Evolutionary conservation across 2,888 invertebrate genomes (phyloP).

Genomic region (Eupeodes latifasciatus): DNA sequence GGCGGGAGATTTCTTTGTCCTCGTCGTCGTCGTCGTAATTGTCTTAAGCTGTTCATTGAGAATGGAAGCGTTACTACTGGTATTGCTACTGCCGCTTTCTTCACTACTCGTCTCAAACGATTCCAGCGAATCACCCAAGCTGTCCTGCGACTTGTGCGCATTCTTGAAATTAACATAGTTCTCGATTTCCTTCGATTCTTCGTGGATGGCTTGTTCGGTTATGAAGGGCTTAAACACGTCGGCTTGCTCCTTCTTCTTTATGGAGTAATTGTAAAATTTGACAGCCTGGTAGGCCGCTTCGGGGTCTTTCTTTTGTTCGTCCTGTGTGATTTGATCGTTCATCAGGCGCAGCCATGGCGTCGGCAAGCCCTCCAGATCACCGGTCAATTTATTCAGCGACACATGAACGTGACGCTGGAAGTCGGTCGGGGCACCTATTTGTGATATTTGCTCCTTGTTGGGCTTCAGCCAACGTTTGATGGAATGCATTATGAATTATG

Average conservation of each 20-base stretch:
- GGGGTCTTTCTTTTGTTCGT: conserved; percentile 95
- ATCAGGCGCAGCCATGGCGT: conserved; percentile 92
- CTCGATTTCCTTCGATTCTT: conserved; percentile 93
- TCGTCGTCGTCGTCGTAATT: neutral
- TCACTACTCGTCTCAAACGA: conserved; percentile 85
- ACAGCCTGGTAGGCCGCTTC: conserved; percentile 95
- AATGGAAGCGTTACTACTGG: conserved; percentile 78
- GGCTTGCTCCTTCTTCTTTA: conserved; percentile 90
- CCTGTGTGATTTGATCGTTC: conserved; percentile 92
- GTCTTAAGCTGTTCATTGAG: conserved; percentile 66
- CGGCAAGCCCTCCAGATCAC: conserved; percentile 94
- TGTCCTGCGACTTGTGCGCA: conserved; percentile 88
- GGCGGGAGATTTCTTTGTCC: conserved; percentile 39
- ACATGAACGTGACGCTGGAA: conserved; percentile 95
- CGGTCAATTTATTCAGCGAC: conserved; percentile 91
- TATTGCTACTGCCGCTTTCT: conserved; percentile 79
- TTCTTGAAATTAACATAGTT: conserved; percentile 90
- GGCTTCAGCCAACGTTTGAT: conserved; percentile 83
- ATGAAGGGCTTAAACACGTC: conserved; percentile 91
- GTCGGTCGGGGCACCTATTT: conserved; percentile 93
- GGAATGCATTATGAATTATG: conserved; percentile 20
- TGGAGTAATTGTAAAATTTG: conserved; percentile 94
- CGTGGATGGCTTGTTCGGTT: conserved; percentile 92
- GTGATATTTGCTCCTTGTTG: conserved; percentile 84
- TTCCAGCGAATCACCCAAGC: conserved; percentile 85